Percentiles rank a stretch among this genome's conserved stretches.
These are phyloP conservation scores for Caenorhabditis doughertyi DNA, from an alignment of 2,888 invertebrate species.

Conservation along the genomic window DNA sequence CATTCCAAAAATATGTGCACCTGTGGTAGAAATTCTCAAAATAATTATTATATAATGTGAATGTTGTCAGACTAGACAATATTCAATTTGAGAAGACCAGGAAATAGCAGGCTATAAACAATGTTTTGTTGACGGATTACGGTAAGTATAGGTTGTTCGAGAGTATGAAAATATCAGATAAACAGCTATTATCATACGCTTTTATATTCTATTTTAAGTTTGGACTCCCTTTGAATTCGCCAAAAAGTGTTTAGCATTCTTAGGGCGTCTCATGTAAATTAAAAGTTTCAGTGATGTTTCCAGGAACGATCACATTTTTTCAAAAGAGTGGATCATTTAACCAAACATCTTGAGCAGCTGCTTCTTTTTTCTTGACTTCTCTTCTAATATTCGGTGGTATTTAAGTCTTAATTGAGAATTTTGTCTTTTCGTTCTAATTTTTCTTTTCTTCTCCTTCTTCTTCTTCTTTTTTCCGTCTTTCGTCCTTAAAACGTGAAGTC, in stretches of 20 bases:
- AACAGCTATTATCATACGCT: too few species aligned
- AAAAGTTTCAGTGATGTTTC: background rate
- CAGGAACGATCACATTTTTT: background rate
- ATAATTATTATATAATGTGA: background rate
- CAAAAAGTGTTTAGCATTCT: too few species aligned
- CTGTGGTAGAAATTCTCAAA: background rate
- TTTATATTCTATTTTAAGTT: too few species aligned
- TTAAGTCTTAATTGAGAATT: slow-evolving; percentile 54
- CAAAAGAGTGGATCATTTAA: slow-evolving; percentile 6
- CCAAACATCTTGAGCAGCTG: slow-evolving; percentile 52
- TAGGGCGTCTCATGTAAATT: background rate
- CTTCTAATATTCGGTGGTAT: slow-evolving; percentile 37
- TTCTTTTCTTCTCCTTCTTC: slow-evolving; percentile 1
- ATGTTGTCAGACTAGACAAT: slow-evolving; percentile 1
- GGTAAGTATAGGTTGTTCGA: too few species aligned
- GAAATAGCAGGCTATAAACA: background rate
- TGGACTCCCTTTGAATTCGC: too few species aligned
- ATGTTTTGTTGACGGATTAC: background rate
- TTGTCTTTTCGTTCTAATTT: slow-evolving; percentile 9
- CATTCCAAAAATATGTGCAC: background rate
- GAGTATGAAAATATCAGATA: too few species aligned
- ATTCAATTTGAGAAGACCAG: background rate
- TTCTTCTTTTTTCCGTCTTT: slow-evolving; percentile 3
- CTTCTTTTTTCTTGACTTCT: background rate
- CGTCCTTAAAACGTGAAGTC: background rate